phyloP scores from a whole-genome alignment of 2,797 vertebrate species.

The Lemur catta region DNA sequence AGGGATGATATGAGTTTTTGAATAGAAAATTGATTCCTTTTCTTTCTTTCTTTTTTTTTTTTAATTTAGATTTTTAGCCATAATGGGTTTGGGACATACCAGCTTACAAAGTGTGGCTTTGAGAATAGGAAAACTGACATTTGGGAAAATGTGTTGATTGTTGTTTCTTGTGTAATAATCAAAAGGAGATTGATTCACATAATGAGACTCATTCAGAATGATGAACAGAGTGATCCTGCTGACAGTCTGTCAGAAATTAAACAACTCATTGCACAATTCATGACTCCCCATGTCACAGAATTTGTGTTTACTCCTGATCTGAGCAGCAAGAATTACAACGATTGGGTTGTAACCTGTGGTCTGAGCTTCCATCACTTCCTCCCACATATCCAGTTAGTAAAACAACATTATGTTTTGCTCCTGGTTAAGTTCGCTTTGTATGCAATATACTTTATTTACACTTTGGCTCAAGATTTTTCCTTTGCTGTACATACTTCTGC shows the following conservation, averaged over 20 bases:
- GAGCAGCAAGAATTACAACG: background rate
- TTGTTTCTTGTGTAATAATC: background rate
- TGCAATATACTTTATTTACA: background rate
- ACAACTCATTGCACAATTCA: background rate
- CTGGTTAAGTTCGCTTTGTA: background rate
- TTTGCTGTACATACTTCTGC: background rate
- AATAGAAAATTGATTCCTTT: background rate
- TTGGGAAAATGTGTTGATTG: background rate
- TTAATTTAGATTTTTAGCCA: background rate
- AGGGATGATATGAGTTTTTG: background rate
- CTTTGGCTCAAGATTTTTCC: background rate
- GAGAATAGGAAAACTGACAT: background rate
- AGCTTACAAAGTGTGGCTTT: background rate
- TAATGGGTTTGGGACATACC: background rate
- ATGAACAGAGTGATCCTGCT: too few relatives aligned
- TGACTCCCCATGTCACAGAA: background rate
- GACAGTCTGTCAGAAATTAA: background rate
- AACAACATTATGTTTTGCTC: background rate
- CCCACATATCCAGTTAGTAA: background rate
- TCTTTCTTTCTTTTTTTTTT: background rate
- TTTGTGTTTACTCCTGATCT: background rate
- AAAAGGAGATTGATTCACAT: background rate
- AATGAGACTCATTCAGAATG: background rate
- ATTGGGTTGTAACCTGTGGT: background rate
- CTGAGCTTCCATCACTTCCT: background rate